Base-by-base conservation (phyloP, 2,888 invertebrate genomes). In the Adelognathus sp. region DNA sequence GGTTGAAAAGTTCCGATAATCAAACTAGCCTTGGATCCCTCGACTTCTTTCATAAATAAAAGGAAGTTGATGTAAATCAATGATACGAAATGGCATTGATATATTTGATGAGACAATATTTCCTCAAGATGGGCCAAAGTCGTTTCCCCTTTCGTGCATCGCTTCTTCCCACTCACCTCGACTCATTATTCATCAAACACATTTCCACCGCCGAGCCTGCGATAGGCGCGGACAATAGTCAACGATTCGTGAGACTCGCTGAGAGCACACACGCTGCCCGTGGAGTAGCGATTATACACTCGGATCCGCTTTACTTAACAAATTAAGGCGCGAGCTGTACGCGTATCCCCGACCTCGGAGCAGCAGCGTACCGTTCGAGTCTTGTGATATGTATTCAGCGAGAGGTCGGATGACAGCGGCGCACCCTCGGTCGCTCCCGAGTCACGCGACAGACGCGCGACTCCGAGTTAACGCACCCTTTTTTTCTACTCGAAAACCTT, bases 401-500 rank as follows among this genome's bases (percentile, higher is more conserved):
- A 61, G 73, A 67, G 67, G 50, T 75, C 80, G 79, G 81, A 85
- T 81, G 85, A 84, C 73, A 76, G 70, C 82, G 85, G 83, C 88
- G 83, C 88, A 83, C 88, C 88, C 86, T 82, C 66, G 18, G 27
- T 67, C 63, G 50, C 60, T 71, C 60, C 33, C 76, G 80, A 79
- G 88, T 88, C 88, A 88, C 88, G 88, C 88, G 82, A 88, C 80
- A 83, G 71, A 70, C 60, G 41, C 50, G 54, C 44, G 41, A 58
- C 69, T 76, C 39, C 56, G 44, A 73, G 70, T 60, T 50, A 73
- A 76, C 80, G 79, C 75, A 76, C 79, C 75, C 79, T 69, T 72
- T 76, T 50, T 9, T 50, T 24, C 64, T 67, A 72, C 72, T 76
- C 50, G 75, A 79, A 75, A 72, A 63, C 61, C 64, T 61, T 74